Evolutionary conservation across 1,140 invertebrate species (phyloP), one percentile per base, ranked within the genome.

Genomic region (Microplitis mediator): DNA sequence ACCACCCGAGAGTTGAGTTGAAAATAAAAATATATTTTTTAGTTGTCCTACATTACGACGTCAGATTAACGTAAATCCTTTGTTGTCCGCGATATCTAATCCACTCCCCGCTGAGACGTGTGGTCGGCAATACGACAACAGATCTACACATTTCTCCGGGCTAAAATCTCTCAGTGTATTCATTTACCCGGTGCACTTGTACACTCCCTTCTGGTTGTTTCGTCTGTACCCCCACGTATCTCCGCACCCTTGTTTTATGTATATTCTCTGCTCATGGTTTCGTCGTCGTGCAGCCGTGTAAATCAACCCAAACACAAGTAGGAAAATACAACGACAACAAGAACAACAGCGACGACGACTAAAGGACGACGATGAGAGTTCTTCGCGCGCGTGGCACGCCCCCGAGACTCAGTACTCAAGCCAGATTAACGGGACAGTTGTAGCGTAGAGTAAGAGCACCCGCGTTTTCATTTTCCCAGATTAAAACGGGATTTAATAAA

Each of bases 401-500:
- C 70, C 51, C 66, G 16, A 58, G 45, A 45, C 34, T 13, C 9
- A 8, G 50, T 31, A 52, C 51, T 72, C 69, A 54, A 62, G 63
- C 45, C 36, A 61, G 72, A 76, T 72, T 69, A 74, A 66, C 71
- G 71, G 68, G 35, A 75, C 56, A 71, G 50, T 34, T 31, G 14
- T 9, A 14, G 14, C 36, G 39, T 35, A 52, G 62, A 16, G 63
- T 56, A 35, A 62, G 52, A 16, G 45, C 66, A 9, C 62, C 34
- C 69, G 72, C 67, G 78, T 80, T 83, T 83, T 84, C 81, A 80
- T 81, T 83, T 81, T 81, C 79, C 75, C 75, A 82, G 81, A 84
- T 84, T 83, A 84, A 84, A 84, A 82, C 75, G 77, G 77, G 79
- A 84, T 84, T 84, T 84, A 84, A 84, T 84, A 84, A 84, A 82